Conservation (phyloP, 2,113 vertebrate species). For the Cyprinus carpio region DNA sequence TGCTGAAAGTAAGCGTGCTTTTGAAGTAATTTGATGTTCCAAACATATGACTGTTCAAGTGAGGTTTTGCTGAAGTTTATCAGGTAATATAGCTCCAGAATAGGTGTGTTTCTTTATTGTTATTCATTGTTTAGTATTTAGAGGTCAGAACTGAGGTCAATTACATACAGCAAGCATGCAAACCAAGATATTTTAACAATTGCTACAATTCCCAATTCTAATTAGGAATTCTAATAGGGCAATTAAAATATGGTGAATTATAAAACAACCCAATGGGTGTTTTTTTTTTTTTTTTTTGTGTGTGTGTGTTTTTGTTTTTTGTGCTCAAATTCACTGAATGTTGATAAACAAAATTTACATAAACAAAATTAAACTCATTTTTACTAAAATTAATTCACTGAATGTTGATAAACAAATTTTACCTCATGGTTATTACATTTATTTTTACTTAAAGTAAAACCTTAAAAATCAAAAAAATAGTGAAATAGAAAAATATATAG, state of each 20-base stretch:
- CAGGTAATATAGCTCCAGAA: background rate
- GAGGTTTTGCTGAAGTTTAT: conserved; percentile 3
- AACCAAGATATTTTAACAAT: background rate
- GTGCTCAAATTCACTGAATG: background rate
- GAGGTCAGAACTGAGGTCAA: background rate
- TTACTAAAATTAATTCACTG: no score
- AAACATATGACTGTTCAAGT: background rate
- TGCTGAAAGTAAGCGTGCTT: background rate
- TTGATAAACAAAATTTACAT: background rate
- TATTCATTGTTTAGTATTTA: background rate
- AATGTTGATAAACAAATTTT: background rate
- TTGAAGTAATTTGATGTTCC: conserved; percentile 4
- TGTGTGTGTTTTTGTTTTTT: no score
- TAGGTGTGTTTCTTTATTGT: background rate
- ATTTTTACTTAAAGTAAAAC: background rate
- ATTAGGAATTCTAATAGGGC: background rate
- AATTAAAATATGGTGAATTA: background rate
- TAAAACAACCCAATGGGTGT: background rate
- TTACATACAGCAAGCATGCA: background rate
- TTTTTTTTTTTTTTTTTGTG: no score
- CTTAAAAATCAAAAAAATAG: background rate
- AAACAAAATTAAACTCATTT: no score
- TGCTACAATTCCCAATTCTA: background rate
- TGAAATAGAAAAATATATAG: background rate
- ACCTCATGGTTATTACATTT: background rate